Evolutionary conservation across 2,888 invertebrate species (phyloP), one percentile per base, ranked within the genome.

Genomic region (Sminthurinus aureus): DNA sequence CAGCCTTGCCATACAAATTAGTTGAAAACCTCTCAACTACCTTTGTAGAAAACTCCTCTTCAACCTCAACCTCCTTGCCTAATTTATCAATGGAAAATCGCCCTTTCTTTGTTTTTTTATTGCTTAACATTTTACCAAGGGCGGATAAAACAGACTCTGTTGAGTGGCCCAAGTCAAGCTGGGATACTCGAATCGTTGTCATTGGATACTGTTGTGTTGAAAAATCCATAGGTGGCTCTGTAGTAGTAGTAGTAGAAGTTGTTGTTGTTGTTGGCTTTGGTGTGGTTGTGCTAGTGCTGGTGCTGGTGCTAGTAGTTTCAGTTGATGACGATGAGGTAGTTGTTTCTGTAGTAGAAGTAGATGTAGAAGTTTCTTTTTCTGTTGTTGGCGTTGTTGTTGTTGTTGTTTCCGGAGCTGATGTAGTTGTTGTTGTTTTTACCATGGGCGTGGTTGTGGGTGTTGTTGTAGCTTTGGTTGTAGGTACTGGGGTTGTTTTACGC

Each of bases 281-380:
- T 13, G 77, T 38, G 38, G 38, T 4, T 1, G 38, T 38, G 38
- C 38, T 52, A 9, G 50, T 38, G 3, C 15, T 11, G 4, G 76
- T 76, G 4, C 26, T 76, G 2, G 20, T 13, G 12, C 22, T 71
- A 3, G 20, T 71, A n/a, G 38, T 1, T 76, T 38, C 20, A n/a
- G 11, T 38, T 38, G 52, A 75, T 58, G 13, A 58, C 8, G 26
- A 24, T 26, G 76, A 15, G 18, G n/a, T 76, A 0, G 15, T 64
- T 18, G 78, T 80, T 80, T 9, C 69, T 69, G 69, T 22, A 50
- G 26, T 80, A 24, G 26, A 0, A 26, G 11, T 69, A n/a, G n/a
- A n/a, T 67, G 11, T 11, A 9, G n/a, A 12, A n/a, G 1, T 38
- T 38, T 38, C 6, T 6, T 4, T 38, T 38, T 1, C 38, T 38